These are phyloP conservation scores for Alviniconcha marisindica DNA, from an alignment of 1,140 invertebrate species.

Conservation along the genomic window DNA sequence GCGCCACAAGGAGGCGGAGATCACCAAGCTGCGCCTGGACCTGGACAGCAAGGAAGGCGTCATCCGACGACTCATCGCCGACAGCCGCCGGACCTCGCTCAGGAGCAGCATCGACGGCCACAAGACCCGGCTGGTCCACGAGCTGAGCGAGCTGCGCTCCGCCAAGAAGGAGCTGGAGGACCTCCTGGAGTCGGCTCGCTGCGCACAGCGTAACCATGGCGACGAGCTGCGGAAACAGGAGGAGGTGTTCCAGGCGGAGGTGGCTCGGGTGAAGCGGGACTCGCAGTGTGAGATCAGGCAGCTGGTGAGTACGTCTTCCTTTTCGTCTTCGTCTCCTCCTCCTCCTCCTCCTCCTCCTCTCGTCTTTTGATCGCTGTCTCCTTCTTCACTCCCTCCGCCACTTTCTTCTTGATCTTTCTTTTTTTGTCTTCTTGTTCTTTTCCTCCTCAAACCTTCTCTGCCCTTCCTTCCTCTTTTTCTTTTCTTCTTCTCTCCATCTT, in stretches of 20 bases:
- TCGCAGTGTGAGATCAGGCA: slow-evolving; percentile 50
- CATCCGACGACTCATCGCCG: slow-evolving; percentile 42
- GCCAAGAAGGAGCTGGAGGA: slow-evolving; percentile 56
- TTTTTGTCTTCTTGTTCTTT: background rate
- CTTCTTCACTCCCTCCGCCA: background rate
- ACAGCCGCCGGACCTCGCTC: slow-evolving; percentile 15
- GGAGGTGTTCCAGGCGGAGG: slow-evolving; percentile 49
- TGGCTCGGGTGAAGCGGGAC: slow-evolving; percentile 50
- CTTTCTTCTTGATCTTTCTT: background rate
- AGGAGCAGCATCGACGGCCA: slow-evolving; percentile 32
- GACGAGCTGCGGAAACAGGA: slow-evolving; percentile 46
- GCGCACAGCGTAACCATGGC: slow-evolving; percentile 42
- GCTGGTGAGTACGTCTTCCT: slow-evolving; percentile 50
- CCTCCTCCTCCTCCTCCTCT: background rate
- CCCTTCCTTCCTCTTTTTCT: background rate
- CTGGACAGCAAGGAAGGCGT: slow-evolving; percentile 50
- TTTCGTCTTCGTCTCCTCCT: background rate
- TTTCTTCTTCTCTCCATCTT: background rate
- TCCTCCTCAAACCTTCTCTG: too few species aligned
- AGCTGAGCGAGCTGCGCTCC: slow-evolving; percentile 49
- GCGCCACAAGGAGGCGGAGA: slow-evolving; percentile 54
- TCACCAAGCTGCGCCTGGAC: slow-evolving; percentile 51
- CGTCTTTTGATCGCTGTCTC: background rate
- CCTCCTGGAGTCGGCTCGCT: slow-evolving; percentile 33
- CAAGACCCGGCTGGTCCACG: slow-evolving; percentile 47